A percentile compares a stretch with the other conserved stretches of the same genome.
Evolutionary conservation across 2,888 invertebrate genomes (phyloP).

Genomic region (Psylliodes chrysocephalus): DNA sequence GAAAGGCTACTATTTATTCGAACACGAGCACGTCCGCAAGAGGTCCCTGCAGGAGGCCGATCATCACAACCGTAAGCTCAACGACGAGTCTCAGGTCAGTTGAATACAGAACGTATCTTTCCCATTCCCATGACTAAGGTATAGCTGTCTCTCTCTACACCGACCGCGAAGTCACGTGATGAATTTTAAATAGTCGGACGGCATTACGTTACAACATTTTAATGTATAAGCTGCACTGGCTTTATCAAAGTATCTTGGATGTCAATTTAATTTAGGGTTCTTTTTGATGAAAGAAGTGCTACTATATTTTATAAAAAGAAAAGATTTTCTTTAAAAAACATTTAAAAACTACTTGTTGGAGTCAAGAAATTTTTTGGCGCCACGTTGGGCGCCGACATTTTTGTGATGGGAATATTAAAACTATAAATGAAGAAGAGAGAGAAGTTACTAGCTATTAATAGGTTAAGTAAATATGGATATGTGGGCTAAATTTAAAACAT

Average conservation of each 20-base stretch:
- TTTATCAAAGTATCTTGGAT: too few relatives aligned
- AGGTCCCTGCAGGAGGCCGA: conserved; percentile 82
- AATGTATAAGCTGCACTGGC: not conserved
- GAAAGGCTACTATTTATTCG: conserved; percentile 86
- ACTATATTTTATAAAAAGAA: too few relatives aligned
- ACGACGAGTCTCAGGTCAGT: conserved; percentile 81
- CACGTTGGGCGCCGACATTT: too few relatives aligned
- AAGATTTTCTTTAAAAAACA: too few relatives aligned
- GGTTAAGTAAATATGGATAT: not conserved
- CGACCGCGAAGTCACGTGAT: not conserved
- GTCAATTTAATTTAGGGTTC: too few relatives aligned
- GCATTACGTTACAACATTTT: not conserved
- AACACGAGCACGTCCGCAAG: conserved; percentile 86
- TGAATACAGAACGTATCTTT: conserved; percentile 1
- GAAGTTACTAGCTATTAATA: conserved; percentile 24
- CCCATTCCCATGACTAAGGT: not conserved
- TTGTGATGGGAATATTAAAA: too few relatives aligned
- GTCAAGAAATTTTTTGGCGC: too few relatives aligned
- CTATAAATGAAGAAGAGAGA: too few relatives aligned
- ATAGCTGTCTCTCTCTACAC: not conserved
- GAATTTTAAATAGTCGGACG: not conserved
- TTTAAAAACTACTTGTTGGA: too few relatives aligned
- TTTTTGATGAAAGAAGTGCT: too few relatives aligned
- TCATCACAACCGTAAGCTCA: conserved; percentile 81
- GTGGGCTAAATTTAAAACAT: not conserved